A percentile compares a stretch with the other conserved stretches of the same genome.
Evolutionary conservation across 2,888 invertebrate species (phyloP).

Genomic region (Schizaphis graminum): DNA sequence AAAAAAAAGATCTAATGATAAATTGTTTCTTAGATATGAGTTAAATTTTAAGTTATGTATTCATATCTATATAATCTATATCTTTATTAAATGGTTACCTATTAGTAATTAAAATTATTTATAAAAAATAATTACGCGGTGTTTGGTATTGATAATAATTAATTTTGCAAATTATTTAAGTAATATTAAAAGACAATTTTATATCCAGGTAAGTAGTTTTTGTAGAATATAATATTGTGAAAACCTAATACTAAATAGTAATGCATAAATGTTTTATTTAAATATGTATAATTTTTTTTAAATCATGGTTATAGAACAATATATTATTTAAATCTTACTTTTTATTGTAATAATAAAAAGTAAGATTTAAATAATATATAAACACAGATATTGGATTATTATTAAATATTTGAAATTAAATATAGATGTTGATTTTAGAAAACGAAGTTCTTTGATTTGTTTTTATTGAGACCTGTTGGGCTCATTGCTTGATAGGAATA

Average conservation of each 20-base stretch:
- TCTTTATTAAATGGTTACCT: neutral
- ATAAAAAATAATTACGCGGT: neutral
- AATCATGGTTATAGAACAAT: neutral
- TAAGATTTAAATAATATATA: neutral
- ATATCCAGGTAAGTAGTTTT: neutral
- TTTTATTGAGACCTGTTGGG: constrained; percentile 17
- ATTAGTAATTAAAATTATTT: neutral
- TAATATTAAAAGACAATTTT: neutral
- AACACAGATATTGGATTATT: neutral
- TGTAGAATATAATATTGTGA: neutral
- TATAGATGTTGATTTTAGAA: constrained; percentile 13
- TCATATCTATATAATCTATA: neutral
- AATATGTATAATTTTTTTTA: neutral
- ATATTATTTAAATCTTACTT: too few relatives aligned
- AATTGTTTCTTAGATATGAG: neutral
- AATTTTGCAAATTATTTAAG: neutral
- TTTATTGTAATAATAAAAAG: too few relatives aligned
- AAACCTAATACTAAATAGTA: neutral
- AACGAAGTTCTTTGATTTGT: neutral
- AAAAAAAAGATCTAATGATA: neutral
- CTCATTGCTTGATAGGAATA: constrained; percentile 7
- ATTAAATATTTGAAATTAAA: neutral
- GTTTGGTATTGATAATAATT: neutral
- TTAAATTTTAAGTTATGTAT: neutral
- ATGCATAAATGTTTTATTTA: neutral